Evolutionary conservation across 2,888 invertebrate species (phyloP).

Genomic region (Teleogryllus oceanicus): DNA sequence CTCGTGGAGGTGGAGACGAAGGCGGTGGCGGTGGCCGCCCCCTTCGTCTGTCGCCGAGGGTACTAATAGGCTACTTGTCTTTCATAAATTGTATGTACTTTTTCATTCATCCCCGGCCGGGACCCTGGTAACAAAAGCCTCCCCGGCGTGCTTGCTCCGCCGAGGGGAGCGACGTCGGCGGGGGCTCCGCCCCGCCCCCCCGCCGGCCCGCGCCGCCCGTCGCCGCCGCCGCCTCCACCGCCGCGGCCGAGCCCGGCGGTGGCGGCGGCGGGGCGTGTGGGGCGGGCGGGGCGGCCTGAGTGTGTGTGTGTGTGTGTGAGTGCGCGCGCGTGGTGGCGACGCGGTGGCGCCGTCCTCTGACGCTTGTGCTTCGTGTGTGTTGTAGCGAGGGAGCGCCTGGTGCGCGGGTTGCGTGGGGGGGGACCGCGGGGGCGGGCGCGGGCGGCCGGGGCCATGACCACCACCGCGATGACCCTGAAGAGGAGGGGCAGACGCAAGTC

Average conservation of each 20-base stretch:
- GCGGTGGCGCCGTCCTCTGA: too few species aligned
- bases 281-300: too few species aligned
- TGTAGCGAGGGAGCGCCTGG: neutral
- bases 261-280: too few species aligned
- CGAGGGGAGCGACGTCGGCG: neutral
- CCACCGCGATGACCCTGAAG: constrained; percentile 18
- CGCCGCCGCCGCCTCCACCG: too few species aligned
- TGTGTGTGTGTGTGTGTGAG: too few species aligned
- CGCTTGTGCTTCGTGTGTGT: neutral
- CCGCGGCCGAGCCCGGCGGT: too few species aligned
- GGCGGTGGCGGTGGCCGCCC: neutral
- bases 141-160: too few species aligned
- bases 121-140: too few species aligned
- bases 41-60: neutral
- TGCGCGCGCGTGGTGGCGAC: too few species aligned
- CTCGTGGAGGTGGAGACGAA: too few species aligned
- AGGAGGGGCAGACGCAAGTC: constrained; percentile 18
- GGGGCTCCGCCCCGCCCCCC: neutral
- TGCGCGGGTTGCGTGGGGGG: too few species aligned
- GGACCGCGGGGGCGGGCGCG: neutral
- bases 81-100: constrained; percentile 18
- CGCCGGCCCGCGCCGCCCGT: neutral
- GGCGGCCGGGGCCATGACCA: neutral
- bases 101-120: neutral
- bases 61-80: constrained; percentile 6